These are phyloP conservation scores for Sciurus carolinensis DNA, from an alignment of 2,797 vertebrate genomes.

Conservation along the genomic window DNA sequence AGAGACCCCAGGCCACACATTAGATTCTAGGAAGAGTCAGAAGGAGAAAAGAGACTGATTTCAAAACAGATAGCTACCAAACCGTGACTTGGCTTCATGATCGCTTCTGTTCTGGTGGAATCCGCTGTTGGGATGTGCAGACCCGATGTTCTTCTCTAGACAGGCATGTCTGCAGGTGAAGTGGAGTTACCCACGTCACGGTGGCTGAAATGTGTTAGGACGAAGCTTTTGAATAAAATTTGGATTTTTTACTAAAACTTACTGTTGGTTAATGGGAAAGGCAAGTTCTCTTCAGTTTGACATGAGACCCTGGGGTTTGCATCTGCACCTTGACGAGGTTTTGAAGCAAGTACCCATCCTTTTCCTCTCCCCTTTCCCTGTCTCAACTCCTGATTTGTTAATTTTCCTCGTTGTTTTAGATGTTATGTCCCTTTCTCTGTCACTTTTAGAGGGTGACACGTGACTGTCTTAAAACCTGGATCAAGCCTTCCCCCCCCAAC, in stretches of 20 bases:
- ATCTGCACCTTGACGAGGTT: neutral
- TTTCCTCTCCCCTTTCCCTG: neutral
- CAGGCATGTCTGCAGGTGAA: neutral
- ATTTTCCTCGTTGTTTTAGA: neutral
- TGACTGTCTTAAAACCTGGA: neutral
- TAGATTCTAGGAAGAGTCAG: neutral
- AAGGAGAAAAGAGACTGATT: neutral
- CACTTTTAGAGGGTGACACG: neutral
- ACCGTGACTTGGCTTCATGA: neutral
- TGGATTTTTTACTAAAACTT: neutral
- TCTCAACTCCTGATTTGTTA: neutral
- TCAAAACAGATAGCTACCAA: neutral
- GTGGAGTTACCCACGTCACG: neutral
- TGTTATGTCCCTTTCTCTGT: neutral
- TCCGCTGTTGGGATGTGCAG: neutral
- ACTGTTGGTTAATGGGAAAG: neutral
- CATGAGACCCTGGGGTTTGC: neutral
- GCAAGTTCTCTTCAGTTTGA: conserved; percentile 14
- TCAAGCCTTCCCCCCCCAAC: neutral
- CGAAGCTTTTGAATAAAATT: neutral
- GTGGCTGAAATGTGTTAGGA: neutral
- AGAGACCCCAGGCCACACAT: neutral
- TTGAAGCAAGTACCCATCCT: neutral
- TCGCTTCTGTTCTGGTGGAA: neutral
- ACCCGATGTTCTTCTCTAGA: neutral